Evolutionary conservation across 2,888 invertebrate species (phyloP).

Genomic region (Scelioninae gen. 2): DNA sequence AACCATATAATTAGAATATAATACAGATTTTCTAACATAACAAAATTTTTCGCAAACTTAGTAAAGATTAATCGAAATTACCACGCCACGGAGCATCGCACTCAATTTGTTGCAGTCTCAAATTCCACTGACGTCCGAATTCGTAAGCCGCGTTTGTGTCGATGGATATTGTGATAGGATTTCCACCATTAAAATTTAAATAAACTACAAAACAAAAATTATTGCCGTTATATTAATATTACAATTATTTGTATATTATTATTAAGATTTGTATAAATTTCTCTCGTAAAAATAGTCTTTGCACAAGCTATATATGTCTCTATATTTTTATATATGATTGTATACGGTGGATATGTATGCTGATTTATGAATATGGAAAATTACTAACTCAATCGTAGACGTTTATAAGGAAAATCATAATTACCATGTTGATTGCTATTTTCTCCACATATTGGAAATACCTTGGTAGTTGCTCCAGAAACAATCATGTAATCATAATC

Average conservation of each 20-base stretch:
- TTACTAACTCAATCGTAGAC: too few species aligned
- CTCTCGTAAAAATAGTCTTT: slow-evolving; percentile 8
- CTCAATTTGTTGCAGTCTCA: slow-evolving; percentile 83
- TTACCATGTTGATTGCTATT: slow-evolving; percentile 85
- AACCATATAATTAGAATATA: not conserved
- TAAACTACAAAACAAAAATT: slow-evolving; percentile 76
- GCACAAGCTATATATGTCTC: too few species aligned
- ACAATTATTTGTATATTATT: not conserved
- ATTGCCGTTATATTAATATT: too few species aligned
- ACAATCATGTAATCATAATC: slow-evolving; percentile 83
- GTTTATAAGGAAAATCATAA: too few species aligned
- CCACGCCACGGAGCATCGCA: slow-evolving; percentile 84
- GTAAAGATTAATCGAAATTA: slow-evolving; percentile 68
- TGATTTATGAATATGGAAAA: too few species aligned
- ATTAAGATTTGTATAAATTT: slow-evolving; percentile 3
- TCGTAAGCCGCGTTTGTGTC: slow-evolving; percentile 79
- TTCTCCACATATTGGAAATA: slow-evolving; percentile 87
- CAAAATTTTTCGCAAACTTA: too few species aligned
- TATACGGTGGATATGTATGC: too few species aligned
- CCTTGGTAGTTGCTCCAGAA: slow-evolving; percentile 81
- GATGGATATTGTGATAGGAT: slow-evolving; percentile 82
- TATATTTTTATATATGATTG: too few species aligned
- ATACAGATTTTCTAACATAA: not conserved
- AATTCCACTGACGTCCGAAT: slow-evolving; percentile 83
- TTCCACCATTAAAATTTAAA: slow-evolving; percentile 83